Conservation (phyloP, 2,113 vertebrate species). For the Forbesichthys papilliferus region DNA sequence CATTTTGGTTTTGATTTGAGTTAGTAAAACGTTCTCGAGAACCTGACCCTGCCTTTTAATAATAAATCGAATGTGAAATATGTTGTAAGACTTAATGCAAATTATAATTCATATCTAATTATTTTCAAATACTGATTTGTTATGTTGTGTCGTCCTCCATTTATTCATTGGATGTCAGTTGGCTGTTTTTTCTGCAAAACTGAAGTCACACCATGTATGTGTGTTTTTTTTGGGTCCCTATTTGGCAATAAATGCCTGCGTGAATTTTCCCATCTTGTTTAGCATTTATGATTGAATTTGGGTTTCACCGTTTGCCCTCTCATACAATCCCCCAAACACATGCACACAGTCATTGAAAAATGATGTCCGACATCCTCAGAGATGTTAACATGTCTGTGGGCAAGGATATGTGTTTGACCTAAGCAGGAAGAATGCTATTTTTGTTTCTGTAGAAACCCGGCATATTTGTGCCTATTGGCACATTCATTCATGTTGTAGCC, state of each 20-base stretch:
- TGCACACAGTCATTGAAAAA: conserved; percentile 4
- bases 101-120: too few relatives aligned
- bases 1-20: too few relatives aligned
- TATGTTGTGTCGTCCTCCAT: too few relatives aligned
- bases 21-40: too few relatives aligned
- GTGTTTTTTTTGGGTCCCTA: background rate
- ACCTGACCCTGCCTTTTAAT: background rate
- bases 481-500: conserved; percentile 39
- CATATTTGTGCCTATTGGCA: conserved; percentile 53
- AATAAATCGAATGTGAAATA: background rate
- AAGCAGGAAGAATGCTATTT: conserved; percentile 63
- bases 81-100: background rate
- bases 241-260: conserved; percentile 2
- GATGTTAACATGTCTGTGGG: conserved; percentile 23
- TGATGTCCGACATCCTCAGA: conserved; percentile 32
- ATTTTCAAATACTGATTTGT: too few relatives aligned
- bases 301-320: conserved; percentile 11
- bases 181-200: too few relatives aligned
- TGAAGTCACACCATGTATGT: background rate
- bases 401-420: conserved; percentile 43
- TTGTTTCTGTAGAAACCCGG: conserved; percentile 40
- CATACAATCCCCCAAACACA: conserved; percentile 14
- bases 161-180: too few relatives aligned
- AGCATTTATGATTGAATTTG: conserved; percentile 9
- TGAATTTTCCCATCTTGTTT: conserved; percentile 34